Evolutionary conservation across 1,140 invertebrate species (phyloP).

Genomic region (Phymastichus coffea): DNA sequence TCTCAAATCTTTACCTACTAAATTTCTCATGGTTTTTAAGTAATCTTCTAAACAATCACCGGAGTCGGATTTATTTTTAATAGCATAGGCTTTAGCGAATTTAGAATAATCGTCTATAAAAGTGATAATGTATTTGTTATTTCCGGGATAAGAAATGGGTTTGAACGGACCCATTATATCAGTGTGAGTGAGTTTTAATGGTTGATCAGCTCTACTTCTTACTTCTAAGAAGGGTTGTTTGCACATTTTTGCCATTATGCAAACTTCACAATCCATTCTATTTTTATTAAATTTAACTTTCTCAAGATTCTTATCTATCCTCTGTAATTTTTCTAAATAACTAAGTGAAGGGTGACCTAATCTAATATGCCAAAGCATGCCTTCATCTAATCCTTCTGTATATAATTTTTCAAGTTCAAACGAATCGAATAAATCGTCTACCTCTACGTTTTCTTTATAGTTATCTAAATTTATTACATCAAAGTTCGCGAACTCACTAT

Average conservation of each 20-base stretch:
- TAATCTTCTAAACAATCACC: neutral
- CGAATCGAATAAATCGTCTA: no score
- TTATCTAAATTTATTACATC: neutral
- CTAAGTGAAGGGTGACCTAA: conserved; percentile 21
- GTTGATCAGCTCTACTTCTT: conserved; percentile 4
- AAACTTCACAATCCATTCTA: conserved; percentile 23
- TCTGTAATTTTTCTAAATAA: conserved; percentile 27
- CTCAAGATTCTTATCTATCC: conserved; percentile 5
- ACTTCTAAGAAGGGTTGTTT: conserved; percentile 11
- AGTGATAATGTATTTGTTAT: conserved; percentile 9
- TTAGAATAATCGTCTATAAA: conserved; percentile 22
- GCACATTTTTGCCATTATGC: conserved; percentile 16
- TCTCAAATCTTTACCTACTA: neutral
- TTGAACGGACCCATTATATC: conserved; percentile 26
- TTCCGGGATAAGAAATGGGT: conserved; percentile 2
- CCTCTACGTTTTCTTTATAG: no score
- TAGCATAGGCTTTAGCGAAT: conserved; percentile 2
- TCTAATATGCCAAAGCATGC: conserved; percentile 29
- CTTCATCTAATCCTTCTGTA: no score
- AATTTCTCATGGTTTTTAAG: conserved; percentile 12
- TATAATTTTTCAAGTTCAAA: no score
- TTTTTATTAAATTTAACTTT: conserved; percentile 21
- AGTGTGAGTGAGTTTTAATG: conserved; percentile 16
- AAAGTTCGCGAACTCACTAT: neutral
- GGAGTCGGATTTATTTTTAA: conserved; percentile 6